Conservation (phyloP, 2,888 invertebrate genomes). For the Mesodorylaimus sp. region DNA sequence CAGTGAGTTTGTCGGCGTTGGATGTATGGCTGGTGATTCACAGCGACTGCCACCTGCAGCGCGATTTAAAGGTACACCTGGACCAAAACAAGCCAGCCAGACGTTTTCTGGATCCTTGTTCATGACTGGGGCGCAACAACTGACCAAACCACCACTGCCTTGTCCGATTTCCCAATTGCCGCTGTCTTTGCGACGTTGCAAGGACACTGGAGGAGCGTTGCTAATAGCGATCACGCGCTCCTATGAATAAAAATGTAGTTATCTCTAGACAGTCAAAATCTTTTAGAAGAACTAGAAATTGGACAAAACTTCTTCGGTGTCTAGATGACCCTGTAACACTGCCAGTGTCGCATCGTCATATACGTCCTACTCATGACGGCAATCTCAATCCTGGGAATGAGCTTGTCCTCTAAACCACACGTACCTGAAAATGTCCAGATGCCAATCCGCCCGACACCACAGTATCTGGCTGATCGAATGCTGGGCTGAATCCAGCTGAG, state of each 20-base stretch:
- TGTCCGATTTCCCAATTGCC: slow-evolving; percentile 27
- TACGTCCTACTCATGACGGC: too few relatives aligned
- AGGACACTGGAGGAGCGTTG: slow-evolving; percentile 28
- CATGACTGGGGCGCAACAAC: slow-evolving; percentile 30
- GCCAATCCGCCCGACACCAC: neutral
- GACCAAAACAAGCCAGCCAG: slow-evolving; percentile 28
- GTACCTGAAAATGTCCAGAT: neutral
- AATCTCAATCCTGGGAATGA: too few relatives aligned
- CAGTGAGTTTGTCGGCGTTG: slow-evolving; percentile 8
- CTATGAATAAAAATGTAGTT: slow-evolving; percentile 10
- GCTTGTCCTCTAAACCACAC: neutral
- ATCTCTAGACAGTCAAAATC: too few relatives aligned
- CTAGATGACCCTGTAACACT: too few relatives aligned
- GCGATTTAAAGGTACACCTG: slow-evolving; percentile 1
- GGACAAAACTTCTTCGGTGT: too few relatives aligned
- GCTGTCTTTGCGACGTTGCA: slow-evolving; percentile 19
- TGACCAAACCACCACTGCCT: slow-evolving; percentile 23
- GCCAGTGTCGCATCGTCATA: too few relatives aligned
- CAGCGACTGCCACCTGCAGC: too few relatives aligned
- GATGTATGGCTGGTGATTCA: too few relatives aligned
- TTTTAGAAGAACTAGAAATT: too few relatives aligned
- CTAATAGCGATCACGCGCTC: slow-evolving; percentile 30
- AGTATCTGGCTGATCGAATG: too few relatives aligned
- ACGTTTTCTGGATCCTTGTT: slow-evolving; percentile 21
- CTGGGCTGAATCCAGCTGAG: too few relatives aligned